These are phyloP conservation scores for Volucella bombylans DNA, from an alignment of 2,888 invertebrate species.

Conservation along the genomic window DNA sequence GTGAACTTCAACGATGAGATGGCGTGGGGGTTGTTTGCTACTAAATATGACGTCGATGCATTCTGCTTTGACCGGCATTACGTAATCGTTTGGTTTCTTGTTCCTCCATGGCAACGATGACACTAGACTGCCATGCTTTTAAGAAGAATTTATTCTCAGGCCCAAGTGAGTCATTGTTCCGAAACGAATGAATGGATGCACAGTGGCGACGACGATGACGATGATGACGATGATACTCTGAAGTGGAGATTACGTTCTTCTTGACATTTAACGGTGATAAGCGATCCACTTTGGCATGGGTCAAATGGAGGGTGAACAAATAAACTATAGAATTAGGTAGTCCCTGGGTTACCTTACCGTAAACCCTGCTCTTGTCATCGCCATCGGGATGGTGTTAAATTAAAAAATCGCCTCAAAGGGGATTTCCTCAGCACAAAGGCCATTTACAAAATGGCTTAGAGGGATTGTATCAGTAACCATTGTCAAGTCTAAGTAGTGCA, in stretches of 20 bases:
- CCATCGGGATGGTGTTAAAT: conserved; percentile 30
- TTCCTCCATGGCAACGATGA: conserved; percentile 19
- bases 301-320: conserved; percentile 30
- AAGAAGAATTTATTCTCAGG: conserved; percentile 38
- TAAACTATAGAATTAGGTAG: conserved; percentile 48
- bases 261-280: conserved; percentile 72
- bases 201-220: neutral
- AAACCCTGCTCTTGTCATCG: no score
- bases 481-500: conserved; percentile 21
- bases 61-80: conserved; percentile 54
- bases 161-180: conserved; percentile 21
- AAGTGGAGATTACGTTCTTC: conserved; percentile 63
- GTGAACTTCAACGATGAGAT: conserved; percentile 20
- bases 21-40: neutral
- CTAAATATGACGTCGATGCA: conserved; percentile 52
- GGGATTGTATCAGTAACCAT: neutral
- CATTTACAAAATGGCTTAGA: conserved; percentile 26
- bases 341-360: neutral
- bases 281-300: conserved; percentile 42
- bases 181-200: neutral
- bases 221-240: neutral
- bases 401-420: conserved; percentile 21
- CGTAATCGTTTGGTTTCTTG: conserved; percentile 44
- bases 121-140: conserved; percentile 8
- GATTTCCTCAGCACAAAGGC: conserved; percentile 3